phyloP scores from a whole-genome alignment of 2,797 vertebrate species.

The Aythya fuligula region DNA sequence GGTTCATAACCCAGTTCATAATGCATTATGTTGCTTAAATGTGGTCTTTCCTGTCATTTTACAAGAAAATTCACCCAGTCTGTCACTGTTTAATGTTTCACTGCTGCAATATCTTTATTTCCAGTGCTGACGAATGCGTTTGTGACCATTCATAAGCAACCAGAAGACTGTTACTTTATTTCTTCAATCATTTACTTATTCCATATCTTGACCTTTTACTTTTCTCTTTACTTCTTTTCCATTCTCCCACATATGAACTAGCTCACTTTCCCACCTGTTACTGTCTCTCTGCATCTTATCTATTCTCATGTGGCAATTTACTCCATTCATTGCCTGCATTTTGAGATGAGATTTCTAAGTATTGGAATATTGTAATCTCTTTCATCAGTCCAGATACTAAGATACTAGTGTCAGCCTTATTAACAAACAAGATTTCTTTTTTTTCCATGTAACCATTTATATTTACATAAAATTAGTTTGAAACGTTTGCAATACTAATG shows the following conservation, averaged over 20 bases:
- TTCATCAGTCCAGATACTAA: background rate
- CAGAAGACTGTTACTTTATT: background rate
- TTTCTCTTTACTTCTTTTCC: background rate
- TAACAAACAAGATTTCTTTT: background rate
- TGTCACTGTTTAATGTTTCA: background rate
- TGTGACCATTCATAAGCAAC: background rate
- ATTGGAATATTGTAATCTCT: background rate
- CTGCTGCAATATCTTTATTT: background rate
- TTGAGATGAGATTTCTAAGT: background rate
- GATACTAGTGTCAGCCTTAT: background rate
- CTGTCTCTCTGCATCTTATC: background rate
- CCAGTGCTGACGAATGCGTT: background rate
- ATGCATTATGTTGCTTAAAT: background rate
- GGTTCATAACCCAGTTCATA: slow-evolving; percentile 23
- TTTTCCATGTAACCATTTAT: background rate
- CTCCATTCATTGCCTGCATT: background rate
- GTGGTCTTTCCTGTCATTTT: background rate
- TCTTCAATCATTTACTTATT: background rate
- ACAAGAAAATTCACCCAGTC: background rate
- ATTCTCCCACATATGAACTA: background rate
- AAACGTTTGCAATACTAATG: background rate
- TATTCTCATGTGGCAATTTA: background rate
- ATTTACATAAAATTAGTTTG: background rate
- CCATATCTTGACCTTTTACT: background rate
- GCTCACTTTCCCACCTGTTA: background rate